Conservation (phyloP, 2,113 vertebrate species). For the Shinisaurus crocodilurus region DNA sequence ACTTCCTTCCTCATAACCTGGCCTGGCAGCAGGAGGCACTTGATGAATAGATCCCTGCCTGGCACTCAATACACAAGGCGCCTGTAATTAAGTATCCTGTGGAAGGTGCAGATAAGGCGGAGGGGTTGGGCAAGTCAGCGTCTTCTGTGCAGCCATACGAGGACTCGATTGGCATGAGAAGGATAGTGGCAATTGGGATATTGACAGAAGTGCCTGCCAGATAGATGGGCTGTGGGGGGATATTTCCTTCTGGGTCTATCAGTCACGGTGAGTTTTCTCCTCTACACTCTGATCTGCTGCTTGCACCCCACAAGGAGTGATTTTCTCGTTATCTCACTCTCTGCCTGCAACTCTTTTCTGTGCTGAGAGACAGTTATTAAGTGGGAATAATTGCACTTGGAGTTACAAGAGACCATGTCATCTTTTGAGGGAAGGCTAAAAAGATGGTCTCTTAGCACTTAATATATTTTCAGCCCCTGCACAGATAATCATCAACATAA, state of each 20-base stretch:
- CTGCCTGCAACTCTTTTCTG: background rate
- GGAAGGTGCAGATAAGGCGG: conserved; percentile 8
- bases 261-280: rapidly evolving
- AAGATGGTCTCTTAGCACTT: background rate
- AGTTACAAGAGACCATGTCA: background rate
- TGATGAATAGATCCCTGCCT: conserved; percentile 63
- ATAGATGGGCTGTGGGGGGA: background rate
- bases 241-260: background rate
- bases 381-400: background rate
- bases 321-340: background rate
- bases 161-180: background rate
- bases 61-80: rapidly evolving
- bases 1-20: conserved; percentile 50
- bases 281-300: background rate
- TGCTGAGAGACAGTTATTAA: background rate
- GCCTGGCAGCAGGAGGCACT: conserved; percentile 23
- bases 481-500: background rate
- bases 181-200: conserved; percentile 2
- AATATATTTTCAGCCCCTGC: background rate
- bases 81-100: conserved; percentile 15
- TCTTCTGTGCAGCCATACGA: background rate
- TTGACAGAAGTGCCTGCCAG: background rate
- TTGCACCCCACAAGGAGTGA: rapidly evolving
- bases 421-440: background rate
- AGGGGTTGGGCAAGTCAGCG: background rate